These are phyloP conservation scores for Phenganax subtilis DNA, from an alignment of 92 coral and sea anemone species.

Conservation along the genomic window DNA sequence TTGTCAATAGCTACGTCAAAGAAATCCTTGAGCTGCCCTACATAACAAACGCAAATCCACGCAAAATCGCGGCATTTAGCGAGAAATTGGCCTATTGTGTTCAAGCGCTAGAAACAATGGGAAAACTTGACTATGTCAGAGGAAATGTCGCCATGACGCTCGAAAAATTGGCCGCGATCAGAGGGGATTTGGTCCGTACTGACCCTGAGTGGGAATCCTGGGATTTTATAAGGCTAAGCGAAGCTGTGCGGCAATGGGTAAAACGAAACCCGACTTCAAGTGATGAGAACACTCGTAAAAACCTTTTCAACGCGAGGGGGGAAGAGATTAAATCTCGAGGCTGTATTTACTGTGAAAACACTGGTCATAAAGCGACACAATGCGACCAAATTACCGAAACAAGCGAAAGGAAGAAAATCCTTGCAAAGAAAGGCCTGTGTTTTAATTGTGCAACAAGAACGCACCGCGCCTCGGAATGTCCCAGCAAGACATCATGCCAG, in stretches of 20 bases:
- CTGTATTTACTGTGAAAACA: conserved; percentile 49
- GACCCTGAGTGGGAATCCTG: conserved; percentile 39
- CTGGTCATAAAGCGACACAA: conserved; percentile 41
- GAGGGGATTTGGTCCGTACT: conserved; percentile 39
- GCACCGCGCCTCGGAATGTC: conserved; percentile 34
- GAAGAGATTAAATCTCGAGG: conserved; percentile 13
- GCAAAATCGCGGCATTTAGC: conserved; percentile 26
- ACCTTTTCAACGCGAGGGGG: conserved; percentile 18
- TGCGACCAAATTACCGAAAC: conserved; percentile 31
- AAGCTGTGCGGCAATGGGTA: conserved; percentile 22
- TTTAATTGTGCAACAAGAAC: conserved; percentile 48
- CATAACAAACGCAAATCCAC: conserved; percentile 7
- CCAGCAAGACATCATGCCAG: conserved; percentile 15
- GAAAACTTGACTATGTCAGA: conserved; percentile 16
- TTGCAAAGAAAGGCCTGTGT: conserved; percentile 47
- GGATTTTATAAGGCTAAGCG: conserved; percentile 22
- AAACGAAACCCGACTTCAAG: conserved; percentile 35
- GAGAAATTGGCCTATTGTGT: conserved; percentile 2
- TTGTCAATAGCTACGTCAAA: conserved; percentile 28
- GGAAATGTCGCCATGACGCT: conserved; percentile 38
- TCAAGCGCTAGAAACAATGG: conserved; percentile 33
- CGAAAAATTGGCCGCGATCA: conserved; percentile 34
- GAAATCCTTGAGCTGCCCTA: conserved; percentile 35
- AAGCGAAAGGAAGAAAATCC: conserved; percentile 43
- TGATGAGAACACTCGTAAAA: conserved; percentile 13